phyloP scores from a whole-genome alignment of 1,140 invertebrate species.

The Apis laboriosa region DNA sequence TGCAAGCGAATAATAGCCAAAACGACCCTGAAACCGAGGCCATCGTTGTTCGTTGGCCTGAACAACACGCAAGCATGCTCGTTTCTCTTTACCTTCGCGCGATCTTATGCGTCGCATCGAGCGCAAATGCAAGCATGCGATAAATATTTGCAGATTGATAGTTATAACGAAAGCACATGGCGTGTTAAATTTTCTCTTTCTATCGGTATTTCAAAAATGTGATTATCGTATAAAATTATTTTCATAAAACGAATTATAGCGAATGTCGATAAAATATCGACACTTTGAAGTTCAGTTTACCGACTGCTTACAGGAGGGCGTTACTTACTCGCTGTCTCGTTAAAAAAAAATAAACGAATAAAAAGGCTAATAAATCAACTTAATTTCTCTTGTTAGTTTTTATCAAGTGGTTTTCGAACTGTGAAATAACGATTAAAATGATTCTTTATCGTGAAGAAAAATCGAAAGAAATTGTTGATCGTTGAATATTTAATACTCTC shows the following conservation, averaged over 20 bases:
- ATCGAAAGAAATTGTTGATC: not conserved
- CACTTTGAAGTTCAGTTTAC: constrained; percentile 10
- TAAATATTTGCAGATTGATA: not conserved
- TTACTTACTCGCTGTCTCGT: not conserved
- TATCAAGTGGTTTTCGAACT: no score
- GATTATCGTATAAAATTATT: no score
- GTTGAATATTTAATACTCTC: no score
- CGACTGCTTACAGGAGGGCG: not conserved
- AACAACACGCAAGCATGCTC: constrained; percentile 26
- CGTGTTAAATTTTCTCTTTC: no score
- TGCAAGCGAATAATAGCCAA: constrained; percentile 69
- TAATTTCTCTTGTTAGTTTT: no score
- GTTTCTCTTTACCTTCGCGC: constrained; percentile 36
- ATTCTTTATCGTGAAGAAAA: no score
- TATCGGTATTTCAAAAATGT: no score
- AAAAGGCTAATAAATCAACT: no score
- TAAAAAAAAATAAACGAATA: not conserved
- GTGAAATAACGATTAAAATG: no score
- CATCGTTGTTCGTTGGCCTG: constrained; percentile 59
- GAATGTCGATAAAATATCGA: constrained; percentile 8
- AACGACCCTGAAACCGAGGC: constrained; percentile 71
- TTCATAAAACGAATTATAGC: not conserved
- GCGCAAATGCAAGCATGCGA: not conserved
- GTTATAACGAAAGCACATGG: not conserved
- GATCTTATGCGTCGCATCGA: constrained; percentile 12